phyloP scores from a whole-genome alignment of 2,888 invertebrate species.

The Idaea dimidiata region DNA sequence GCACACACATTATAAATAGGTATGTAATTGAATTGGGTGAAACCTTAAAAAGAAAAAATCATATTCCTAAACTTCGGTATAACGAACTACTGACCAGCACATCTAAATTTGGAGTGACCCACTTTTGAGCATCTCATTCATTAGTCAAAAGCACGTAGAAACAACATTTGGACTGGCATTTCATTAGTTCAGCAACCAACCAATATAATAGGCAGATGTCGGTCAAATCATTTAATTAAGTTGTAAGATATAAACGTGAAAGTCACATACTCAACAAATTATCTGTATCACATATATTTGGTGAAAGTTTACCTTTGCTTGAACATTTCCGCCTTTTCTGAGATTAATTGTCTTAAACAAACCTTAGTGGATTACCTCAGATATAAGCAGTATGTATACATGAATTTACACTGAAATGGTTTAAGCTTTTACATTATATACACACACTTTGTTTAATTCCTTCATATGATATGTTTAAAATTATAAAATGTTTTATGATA shows the following conservation, averaged over 20 bases:
- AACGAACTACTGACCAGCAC: slow-evolving; percentile 9
- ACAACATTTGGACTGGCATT: slow-evolving; percentile 1
- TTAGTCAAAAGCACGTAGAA: slow-evolving; percentile 1
- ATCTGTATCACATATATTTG: slow-evolving; percentile 10
- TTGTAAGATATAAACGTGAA: slow-evolving; percentile 14
- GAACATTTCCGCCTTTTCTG: slow-evolving; percentile 12
- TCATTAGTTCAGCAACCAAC: neutral
- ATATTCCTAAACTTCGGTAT: neutral
- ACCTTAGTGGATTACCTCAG: neutral
- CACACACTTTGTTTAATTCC: no score
- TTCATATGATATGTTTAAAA: no score
- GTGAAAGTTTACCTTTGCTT: slow-evolving; percentile 21
- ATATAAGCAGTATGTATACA: neutral
- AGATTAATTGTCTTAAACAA: slow-evolving; percentile 13
- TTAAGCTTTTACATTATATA: no score
- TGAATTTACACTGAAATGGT: no score
- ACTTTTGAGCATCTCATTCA: slow-evolving; percentile 13
- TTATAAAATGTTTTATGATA: no score
- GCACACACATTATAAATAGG: no score
- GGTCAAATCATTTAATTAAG: slow-evolving; percentile 1
- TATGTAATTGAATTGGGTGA: no score
- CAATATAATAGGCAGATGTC: neutral
- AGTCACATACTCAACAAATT: slow-evolving; percentile 16
- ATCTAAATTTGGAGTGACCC: slow-evolving; percentile 10
- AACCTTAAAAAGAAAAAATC: no score